Base-by-base conservation (phyloP, 2,797 vertebrate genomes). In the Gambelia wislizenii region DNA sequence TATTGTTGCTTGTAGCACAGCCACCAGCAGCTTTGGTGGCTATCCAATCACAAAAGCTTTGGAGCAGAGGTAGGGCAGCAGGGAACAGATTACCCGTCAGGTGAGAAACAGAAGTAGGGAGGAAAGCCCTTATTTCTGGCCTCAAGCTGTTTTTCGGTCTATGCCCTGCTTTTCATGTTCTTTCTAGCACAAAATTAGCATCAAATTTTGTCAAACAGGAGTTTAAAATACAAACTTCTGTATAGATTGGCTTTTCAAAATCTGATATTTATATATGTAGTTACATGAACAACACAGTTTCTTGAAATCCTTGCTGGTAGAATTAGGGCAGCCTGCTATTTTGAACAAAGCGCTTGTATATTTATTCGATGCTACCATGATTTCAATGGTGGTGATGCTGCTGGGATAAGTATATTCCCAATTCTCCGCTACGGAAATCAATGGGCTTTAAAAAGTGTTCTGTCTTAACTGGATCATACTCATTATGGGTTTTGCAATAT, bases 1-100 rank as follows among this genome's bases (percentile, higher is more conserved):
- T 49, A 16, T 64, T 89, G 91, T 85, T 78, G 59, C 80, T 85
- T 56, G 81, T 80, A 79, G 59, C 80, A 86, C 49, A 56, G 1
- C 1, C 8, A 88, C 90, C 89, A 90, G 14, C 18, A 25, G 70
- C 3, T 27, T 33, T 75, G 67, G 30, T 49, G 7, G 84, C 91
- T 42, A 90, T 76, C 44, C 87, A 77, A 77, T 84, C 52, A 79
- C 18, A 0, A 10, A 85, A 81, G 42, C 47, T 67, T 85, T 36
- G 8, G 9, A 79, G 12, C 30, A 87, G 69, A 82, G 30, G 44
- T 47, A 56, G 25, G 49, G 69, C 6, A 2, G 22, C 44, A 18
- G 16, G 8, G 49, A 82, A 82, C 33, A 82, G 20, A 75, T 83
- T 83, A 49, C 36, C 83, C 42, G 75, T 75, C 86, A 83, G 33